Conservation (phyloP, 2,797 vertebrate species). For the Zalophus californianus region DNA sequence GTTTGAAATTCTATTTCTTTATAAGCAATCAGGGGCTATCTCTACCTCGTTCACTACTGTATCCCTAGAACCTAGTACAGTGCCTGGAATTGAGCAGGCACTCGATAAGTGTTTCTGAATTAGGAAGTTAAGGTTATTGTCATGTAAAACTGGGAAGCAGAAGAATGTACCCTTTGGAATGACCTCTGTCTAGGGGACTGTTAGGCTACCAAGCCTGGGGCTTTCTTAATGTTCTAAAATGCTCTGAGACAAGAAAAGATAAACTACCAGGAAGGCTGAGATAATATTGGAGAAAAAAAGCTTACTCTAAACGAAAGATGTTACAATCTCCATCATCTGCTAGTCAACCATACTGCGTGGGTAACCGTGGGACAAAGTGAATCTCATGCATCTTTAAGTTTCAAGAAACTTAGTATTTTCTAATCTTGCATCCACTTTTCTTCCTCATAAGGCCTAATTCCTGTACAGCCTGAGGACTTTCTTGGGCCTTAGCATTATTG, state of each 20-base stretch:
- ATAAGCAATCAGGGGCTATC: neutral
- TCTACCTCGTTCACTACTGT: neutral
- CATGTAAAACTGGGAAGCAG: neutral
- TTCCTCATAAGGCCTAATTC: slow-evolving; percentile 40
- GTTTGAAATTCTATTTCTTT: slow-evolving; percentile 49
- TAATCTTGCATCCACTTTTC: slow-evolving; percentile 14
- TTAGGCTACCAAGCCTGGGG: neutral
- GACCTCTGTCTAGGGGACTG: slow-evolving; percentile 37
- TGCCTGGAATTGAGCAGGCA: slow-evolving; percentile 7
- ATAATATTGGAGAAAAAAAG: slow-evolving; percentile 53
- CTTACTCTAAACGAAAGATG: slow-evolving; percentile 37
- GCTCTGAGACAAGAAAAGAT: slow-evolving; percentile 28
- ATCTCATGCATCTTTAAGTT: slow-evolving; percentile 36
- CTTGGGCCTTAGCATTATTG: neutral
- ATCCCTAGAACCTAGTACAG: slow-evolving; percentile 5
- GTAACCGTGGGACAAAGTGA: slow-evolving; percentile 53
- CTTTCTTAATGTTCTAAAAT: slow-evolving; percentile 56
- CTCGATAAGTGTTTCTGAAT: slow-evolving; percentile 13
- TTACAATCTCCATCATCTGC: neutral
- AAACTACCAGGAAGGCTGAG: slow-evolving; percentile 20
- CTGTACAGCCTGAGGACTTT: slow-evolving; percentile 23
- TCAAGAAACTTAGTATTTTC: slow-evolving; percentile 56
- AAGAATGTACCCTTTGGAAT: slow-evolving; percentile 18
- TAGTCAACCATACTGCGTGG: neutral
- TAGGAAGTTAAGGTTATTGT: slow-evolving; percentile 49